phyloP scores from a whole-genome alignment of 2,797 vertebrate species.

The Cottoperca gobio region DNA sequence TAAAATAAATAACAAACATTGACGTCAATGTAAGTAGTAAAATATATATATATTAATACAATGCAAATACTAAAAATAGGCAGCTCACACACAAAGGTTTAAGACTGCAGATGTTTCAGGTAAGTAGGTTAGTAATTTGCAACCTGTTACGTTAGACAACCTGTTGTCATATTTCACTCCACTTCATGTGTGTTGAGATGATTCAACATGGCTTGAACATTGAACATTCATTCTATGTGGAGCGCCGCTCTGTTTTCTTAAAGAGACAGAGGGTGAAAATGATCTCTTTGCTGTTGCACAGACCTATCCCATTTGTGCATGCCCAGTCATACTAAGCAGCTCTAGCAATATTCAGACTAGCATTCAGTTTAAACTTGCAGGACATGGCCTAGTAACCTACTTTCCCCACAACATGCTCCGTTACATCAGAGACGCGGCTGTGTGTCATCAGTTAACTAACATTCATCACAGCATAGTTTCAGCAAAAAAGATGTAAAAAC shows the following conservation, averaged over 20 bases:
- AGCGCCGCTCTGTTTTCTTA: conserved; percentile 74
- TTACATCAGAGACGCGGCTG: conserved; percentile 82
- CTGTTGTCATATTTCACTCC: conserved; percentile 64
- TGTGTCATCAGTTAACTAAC: conserved; percentile 85
- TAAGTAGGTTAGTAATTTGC: conserved; percentile 26
- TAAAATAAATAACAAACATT: neutral
- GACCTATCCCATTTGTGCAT: conserved; percentile 84
- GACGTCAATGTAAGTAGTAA: neutral
- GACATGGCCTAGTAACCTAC: conserved; percentile 89
- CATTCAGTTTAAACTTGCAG: conserved; percentile 86
- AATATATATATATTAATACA: conserved; percentile 2
- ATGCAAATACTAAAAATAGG: conserved; percentile 11
- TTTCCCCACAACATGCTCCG: conserved; percentile 83
- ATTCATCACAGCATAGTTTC: conserved; percentile 65
- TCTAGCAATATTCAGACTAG: conserved; percentile 83
- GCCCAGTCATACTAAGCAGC: conserved; percentile 84
- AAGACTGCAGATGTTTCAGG: conserved; percentile 9
- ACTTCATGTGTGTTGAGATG: conserved; percentile 64
- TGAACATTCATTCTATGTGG: conserved; percentile 72
- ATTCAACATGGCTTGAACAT: conserved; percentile 71
- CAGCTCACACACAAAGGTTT: conserved; percentile 11
- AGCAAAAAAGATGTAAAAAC: conserved; percentile 42
- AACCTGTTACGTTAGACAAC: conserved; percentile 45
- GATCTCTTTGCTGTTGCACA: conserved; percentile 30
- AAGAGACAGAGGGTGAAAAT: conserved; percentile 73